phyloP scores from a whole-genome alignment of 1,140 invertebrate genomes.

The Drosophila pachea region DNA sequence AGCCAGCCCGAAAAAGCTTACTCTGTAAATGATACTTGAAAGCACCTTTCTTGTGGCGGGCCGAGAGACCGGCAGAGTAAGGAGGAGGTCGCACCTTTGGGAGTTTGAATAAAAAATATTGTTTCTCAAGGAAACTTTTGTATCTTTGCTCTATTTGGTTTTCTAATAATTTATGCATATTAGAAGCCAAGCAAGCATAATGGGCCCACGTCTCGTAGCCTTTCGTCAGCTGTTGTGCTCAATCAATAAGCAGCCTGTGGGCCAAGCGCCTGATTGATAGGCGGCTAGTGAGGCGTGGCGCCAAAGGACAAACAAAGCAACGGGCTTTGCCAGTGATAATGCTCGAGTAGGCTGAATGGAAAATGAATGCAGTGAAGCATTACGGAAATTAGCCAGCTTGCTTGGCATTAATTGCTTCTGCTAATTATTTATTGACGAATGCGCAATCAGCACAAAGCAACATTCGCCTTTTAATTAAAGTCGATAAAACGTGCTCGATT shows the following conservation, averaged over 20 bases:
- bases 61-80: not conserved
- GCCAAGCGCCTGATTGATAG: constrained; percentile 25
- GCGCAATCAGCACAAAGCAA: constrained; percentile 27
- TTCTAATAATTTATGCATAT: not conserved
- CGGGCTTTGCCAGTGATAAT: not conserved
- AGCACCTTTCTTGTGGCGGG: not conserved
- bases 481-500: not conserved
- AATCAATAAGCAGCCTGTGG: constrained; percentile 31
- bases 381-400: constrained; percentile 22
- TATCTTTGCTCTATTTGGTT: not conserved
- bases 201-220: not conserved
- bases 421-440: constrained; percentile 46
- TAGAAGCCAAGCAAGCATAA: not conserved
- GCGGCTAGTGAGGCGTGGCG: constrained; percentile 15
- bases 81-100: too few species aligned
- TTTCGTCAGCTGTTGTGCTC: constrained; percentile 13
- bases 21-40: constrained; percentile 32
- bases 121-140: not conserved
- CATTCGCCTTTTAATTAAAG: constrained; percentile 6
- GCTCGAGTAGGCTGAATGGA: not conserved
- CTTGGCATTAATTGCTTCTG: constrained; percentile 26
- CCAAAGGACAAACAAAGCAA: constrained; percentile 23
- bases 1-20: constrained; percentile 18
- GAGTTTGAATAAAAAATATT: too few species aligned
- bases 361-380: constrained; percentile 26